phyloP scores from a whole-genome alignment of 2,113 vertebrate species.

The Oxyura jamaicensis region DNA sequence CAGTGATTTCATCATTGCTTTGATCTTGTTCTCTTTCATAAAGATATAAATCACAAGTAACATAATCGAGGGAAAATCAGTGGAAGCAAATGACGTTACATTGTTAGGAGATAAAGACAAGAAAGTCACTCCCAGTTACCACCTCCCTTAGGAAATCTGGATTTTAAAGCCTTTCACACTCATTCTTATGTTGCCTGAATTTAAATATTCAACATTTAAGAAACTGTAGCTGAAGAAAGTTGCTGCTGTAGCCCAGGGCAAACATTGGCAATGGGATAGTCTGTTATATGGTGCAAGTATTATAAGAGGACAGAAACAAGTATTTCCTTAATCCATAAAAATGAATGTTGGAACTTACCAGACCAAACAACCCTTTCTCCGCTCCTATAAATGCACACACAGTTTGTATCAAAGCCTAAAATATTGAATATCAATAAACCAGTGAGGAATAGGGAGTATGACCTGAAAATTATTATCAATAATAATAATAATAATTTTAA shows the following conservation, averaged over 20 bases:
- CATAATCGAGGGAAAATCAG: not conserved
- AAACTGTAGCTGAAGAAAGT: not conserved
- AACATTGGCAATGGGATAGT: not conserved
- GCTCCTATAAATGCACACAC: not conserved
- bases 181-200: not conserved
- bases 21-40: conserved; percentile 15
- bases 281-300: not conserved
- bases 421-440: not conserved
- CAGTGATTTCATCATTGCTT: conserved; percentile 18
- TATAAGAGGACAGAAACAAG: not conserved
- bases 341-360: not conserved
- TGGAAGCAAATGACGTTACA: not conserved
- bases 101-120: not conserved
- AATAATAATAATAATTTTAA: not conserved
- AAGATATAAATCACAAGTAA: not conserved
- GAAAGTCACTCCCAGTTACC: not conserved
- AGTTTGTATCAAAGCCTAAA: not conserved
- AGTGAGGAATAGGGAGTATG: not conserved
- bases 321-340: not conserved
- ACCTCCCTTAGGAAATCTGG: not conserved
- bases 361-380: not conserved
- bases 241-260: not conserved
- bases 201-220: not conserved
- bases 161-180: not conserved
- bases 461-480: not conserved